A percentile compares a stretch with the other conserved stretches of the same genome.
Evolutionary conservation across 2,888 invertebrate species (phyloP).

Genomic region (Muschampia plurimacula): DNA sequence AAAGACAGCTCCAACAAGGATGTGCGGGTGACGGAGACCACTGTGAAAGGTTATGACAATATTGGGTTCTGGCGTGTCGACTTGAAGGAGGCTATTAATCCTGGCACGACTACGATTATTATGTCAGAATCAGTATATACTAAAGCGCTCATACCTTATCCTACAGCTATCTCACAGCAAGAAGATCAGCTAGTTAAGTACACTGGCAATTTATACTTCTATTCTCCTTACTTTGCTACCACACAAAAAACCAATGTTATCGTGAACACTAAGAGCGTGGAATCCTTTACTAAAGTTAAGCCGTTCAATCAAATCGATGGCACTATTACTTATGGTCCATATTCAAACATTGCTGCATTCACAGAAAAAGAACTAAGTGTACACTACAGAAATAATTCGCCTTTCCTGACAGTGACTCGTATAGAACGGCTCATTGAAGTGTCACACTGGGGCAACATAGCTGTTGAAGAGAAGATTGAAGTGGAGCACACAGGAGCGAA

Average conservation of each 20-base stretch:
- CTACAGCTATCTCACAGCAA: conserved; percentile 94
- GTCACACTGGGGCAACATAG: conserved; percentile 99
- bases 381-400: conserved; percentile 98
- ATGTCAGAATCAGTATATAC: conserved; percentile 91
- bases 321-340: conserved; percentile 95
- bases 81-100: conserved; percentile 85
- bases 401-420: conserved; percentile 96
- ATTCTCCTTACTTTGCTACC: conserved; percentile 91
- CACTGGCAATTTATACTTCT: conserved; percentile 93
- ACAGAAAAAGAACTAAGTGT: conserved; percentile 88
- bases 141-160: conserved; percentile 93
- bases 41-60: conserved; percentile 79
- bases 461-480: conserved; percentile 97
- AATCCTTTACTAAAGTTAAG: conserved; percentile 92
- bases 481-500: conserved; percentile 96
- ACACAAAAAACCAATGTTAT: conserved; percentile 94
- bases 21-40: conserved; percentile 80
- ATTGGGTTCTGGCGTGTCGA: conserved; percentile 85
- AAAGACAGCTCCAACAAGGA: conserved; percentile 87
- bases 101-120: conserved; percentile 85
- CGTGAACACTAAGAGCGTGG: conserved; percentile 91
- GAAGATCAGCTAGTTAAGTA: conserved; percentile 97
- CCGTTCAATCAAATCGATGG: conserved; percentile 92
- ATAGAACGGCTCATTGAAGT: conserved; percentile 96
- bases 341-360: conserved; percentile 88